Evolutionary conservation across 2,888 invertebrate species (phyloP).

Genomic region (Mythimna ferrago): DNA sequence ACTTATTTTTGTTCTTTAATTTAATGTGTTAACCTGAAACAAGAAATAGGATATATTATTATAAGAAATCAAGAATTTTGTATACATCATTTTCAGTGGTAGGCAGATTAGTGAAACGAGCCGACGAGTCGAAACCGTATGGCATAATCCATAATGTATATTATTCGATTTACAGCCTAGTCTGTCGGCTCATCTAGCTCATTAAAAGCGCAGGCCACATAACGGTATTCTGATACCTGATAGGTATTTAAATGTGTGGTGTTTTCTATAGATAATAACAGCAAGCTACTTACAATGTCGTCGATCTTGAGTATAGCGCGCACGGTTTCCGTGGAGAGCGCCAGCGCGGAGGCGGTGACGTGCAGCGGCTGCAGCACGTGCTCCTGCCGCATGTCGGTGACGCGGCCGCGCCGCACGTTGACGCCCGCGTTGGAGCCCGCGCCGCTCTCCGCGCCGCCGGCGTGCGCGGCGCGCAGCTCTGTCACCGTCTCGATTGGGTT

Average conservation of each 20-base stretch:
- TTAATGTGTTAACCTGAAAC: constrained; percentile 90
- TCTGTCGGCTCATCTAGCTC: no score
- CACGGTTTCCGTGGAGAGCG: constrained; percentile 98
- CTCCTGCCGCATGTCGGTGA: constrained; percentile 99
- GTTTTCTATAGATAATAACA: no score
- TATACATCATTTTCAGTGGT: neutral
- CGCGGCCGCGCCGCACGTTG: constrained; percentile 98
- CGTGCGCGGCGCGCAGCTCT: constrained; percentile 98
- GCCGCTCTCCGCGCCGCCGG: constrained; percentile 92
- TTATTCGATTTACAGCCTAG: no score
- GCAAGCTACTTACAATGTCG: constrained; percentile 95
- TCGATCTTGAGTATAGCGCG: constrained; percentile 99
- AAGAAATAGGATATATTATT: constrained; percentile 63
- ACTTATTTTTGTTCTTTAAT: constrained; percentile 65
- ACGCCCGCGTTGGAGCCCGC: constrained; percentile 97
- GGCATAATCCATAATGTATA: no score
- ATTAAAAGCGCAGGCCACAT: neutral
- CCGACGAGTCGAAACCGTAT: no score
- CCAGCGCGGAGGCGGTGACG: constrained; percentile 98
- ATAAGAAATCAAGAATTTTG: neutral
- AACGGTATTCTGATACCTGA: no score
- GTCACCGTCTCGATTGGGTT: constrained; percentile 99
- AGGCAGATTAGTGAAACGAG: no score
- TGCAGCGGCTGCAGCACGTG: constrained; percentile 99
- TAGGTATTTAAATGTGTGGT: no score